Evolutionary conservation across 2,113 vertebrate genomes (phyloP), one percentile per base, ranked within the genome.

Genomic region (Coregonus clupeaformis): DNA sequence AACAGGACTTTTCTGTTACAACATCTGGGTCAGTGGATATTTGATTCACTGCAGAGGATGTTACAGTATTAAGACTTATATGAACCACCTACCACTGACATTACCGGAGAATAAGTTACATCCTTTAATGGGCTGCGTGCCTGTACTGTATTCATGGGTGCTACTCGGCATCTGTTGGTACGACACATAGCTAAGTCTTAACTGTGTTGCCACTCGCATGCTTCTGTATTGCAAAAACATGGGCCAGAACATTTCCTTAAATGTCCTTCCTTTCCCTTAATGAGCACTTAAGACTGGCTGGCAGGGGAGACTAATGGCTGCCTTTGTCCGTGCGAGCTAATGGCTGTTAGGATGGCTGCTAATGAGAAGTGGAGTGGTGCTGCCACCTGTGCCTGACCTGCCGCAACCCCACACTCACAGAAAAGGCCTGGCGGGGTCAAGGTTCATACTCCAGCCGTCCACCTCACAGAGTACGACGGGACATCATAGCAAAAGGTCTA

Each of bases 221-320:
- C 68, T 80, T 78, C 68, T 16, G 76, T 75, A 79, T 78, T 62
- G 70, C 78, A 79, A 80, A 80, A 70, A 82, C 22, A 22, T 4
- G 14, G 27, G 25, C 30, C 36, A 78, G 76, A 77, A 47, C 57
- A 42, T 81, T 87, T 81, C 77, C 60, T 30, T 74, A 60, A 57
- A 52, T 32, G 77, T 82, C 82, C 75, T 85, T 86, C 78, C 7
- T 84, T 75, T 72, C 9, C 59, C 70, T 69, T 85, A 86, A 88
- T 86, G 73, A 88, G 69, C 73, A 68, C 68, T 80, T 85, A 87
- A 86, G 57, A 81, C 49, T 60, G 70, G 65, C 74, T 69, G 80
- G 84, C 82, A 32, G 74, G 62, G 70, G 73, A 84, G 63, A 71
- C 22, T 79, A 88, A 84, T 82, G 64, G 77, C 73, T 68, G 47